These are phyloP conservation scores for Melieria omissa DNA, from an alignment of 2,888 invertebrate species.

Conservation along the genomic window DNA sequence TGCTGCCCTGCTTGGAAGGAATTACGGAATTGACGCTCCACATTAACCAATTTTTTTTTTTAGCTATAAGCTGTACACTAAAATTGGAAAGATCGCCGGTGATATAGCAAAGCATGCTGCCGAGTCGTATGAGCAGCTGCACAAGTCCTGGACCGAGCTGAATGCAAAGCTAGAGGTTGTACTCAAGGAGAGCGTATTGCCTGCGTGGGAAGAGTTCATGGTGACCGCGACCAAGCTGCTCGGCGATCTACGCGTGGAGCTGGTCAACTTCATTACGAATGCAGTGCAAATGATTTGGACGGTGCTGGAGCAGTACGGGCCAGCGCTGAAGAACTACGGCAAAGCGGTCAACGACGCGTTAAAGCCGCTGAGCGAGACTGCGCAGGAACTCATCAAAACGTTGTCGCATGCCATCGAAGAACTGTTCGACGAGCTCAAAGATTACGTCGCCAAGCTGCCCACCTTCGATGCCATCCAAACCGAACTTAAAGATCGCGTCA, in stretches of 20 bases:
- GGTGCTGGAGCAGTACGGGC: constrained; percentile 58
- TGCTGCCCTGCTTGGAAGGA: too few relatives aligned
- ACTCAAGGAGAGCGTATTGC: constrained; percentile 65
- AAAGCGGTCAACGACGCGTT: constrained; percentile 64
- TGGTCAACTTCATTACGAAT: constrained; percentile 48
- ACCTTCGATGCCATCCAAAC: constrained; percentile 52
- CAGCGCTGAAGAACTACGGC: constrained; percentile 60
- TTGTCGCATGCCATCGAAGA: constrained; percentile 56
- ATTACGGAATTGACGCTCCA: too few relatives aligned
- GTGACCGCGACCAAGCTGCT: constrained; percentile 49
- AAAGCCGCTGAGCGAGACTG: constrained; percentile 60
- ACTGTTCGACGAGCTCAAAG: constrained; percentile 55
- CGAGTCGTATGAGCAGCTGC: constrained; percentile 67
- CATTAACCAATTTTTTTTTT: constrained; percentile 14
- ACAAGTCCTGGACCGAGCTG: constrained; percentile 61
- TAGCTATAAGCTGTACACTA: constrained; percentile 52
- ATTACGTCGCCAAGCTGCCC: constrained; percentile 71
- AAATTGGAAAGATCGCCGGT: constrained; percentile 49
- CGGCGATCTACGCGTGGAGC: constrained; percentile 52
- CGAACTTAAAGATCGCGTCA: constrained; percentile 51
- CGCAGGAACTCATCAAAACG: constrained; percentile 66
- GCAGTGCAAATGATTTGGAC: constrained; percentile 47
- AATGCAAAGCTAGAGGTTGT: constrained; percentile 63
- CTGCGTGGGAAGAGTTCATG: constrained; percentile 61
- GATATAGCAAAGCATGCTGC: constrained; percentile 66